A percentile compares a stretch with the other conserved stretches of the same genome.
phyloP scores from a whole-genome alignment of 2,113 vertebrate species.

The Furnarius figulus region DNA sequence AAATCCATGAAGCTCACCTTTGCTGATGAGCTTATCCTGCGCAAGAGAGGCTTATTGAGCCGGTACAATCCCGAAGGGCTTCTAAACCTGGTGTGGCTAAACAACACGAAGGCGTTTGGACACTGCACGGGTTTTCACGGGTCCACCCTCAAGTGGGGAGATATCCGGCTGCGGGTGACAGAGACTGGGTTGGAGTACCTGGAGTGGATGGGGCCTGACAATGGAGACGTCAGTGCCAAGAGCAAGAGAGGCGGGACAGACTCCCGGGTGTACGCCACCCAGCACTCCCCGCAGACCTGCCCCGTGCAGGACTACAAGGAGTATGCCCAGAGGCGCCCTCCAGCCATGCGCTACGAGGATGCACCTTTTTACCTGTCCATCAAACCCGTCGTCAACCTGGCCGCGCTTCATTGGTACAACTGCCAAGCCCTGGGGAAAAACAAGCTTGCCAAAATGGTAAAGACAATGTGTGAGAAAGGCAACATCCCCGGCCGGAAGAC shows the following conservation, averaged over 20 bases:
- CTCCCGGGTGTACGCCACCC: constrained; percentile 82
- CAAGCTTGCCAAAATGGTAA: constrained; percentile 88
- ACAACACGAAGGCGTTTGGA: constrained; percentile 85
- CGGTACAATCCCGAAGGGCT: constrained; percentile 84
- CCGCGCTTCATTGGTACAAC: constrained; percentile 85
- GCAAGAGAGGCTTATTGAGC: constrained; percentile 83
- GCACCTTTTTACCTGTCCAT: constrained; percentile 86
- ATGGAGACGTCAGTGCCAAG: constrained; percentile 71
- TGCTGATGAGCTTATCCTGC: constrained; percentile 84
- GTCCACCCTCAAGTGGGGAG: constrained; percentile 85
- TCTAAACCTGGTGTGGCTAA: constrained; percentile 86
- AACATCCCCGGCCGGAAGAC: constrained; percentile 86
- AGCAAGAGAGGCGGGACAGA: constrained; percentile 80
- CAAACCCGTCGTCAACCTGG: constrained; percentile 84
- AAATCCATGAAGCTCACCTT: constrained; percentile 89
- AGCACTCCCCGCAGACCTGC: constrained; percentile 83
- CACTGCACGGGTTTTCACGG: constrained; percentile 86
- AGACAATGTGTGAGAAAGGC: constrained; percentile 88
- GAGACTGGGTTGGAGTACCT: constrained; percentile 83
- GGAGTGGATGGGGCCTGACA: constrained; percentile 85
- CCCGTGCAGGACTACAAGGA: constrained; percentile 87
- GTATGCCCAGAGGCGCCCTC: constrained; percentile 82
- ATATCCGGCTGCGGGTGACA: constrained; percentile 80
- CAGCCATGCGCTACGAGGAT: constrained; percentile 84
- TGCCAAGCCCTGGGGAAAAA: constrained; percentile 87